Percentiles rank a stretch among this genome's conserved stretches.
Conservation (phyloP, 2,888 invertebrate genomes). For the Amblyjoppa fuscipennis region DNA sequence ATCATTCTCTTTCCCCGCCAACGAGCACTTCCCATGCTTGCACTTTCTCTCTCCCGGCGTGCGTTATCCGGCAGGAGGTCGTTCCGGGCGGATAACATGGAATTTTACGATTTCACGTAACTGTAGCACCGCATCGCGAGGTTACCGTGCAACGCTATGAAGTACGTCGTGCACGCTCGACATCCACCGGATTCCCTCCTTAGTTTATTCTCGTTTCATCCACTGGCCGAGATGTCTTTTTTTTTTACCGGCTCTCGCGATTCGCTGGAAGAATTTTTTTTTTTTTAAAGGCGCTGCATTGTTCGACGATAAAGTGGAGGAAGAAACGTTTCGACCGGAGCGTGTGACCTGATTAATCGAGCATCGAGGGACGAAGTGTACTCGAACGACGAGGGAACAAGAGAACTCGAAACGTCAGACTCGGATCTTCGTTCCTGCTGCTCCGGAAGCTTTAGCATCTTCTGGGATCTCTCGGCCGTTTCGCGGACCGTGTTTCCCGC, state of each 20-base stretch:
- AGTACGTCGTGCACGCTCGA: constrained; percentile 13
- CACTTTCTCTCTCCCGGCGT: constrained; percentile 11
- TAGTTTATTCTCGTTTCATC: not conserved
- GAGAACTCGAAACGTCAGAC: constrained; percentile 3
- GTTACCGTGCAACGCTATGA: constrained; percentile 7
- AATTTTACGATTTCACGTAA: constrained; percentile 55
- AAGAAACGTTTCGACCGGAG: not conserved
- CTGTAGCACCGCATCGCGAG: constrained; percentile 18
- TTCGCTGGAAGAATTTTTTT: not conserved
- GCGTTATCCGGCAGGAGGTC: constrained; percentile 49
- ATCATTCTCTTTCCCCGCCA: constrained; percentile 6
- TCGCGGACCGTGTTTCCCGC: constrained; percentile 29
- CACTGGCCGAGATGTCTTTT: not conserved
- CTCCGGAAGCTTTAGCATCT: constrained; percentile 8
- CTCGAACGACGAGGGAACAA: constrained; percentile 17
- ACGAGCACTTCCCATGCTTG: constrained; percentile 14
- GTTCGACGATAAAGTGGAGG: not conserved
- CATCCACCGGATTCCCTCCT: not conserved
- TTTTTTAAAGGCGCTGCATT: not conserved
- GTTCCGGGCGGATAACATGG: constrained; percentile 56
- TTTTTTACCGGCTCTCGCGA: not conserved
- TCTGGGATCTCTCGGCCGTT: not conserved
- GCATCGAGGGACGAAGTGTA: constrained; percentile 19
- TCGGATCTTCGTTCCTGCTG: constrained; percentile 1
- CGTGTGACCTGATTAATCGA: constrained; percentile 48